A percentile compares a stretch with the other conserved stretches of the same genome.
phyloP scores from a whole-genome alignment of 2,888 invertebrate genomes.

The Sarcophaga subvicina region DNA sequence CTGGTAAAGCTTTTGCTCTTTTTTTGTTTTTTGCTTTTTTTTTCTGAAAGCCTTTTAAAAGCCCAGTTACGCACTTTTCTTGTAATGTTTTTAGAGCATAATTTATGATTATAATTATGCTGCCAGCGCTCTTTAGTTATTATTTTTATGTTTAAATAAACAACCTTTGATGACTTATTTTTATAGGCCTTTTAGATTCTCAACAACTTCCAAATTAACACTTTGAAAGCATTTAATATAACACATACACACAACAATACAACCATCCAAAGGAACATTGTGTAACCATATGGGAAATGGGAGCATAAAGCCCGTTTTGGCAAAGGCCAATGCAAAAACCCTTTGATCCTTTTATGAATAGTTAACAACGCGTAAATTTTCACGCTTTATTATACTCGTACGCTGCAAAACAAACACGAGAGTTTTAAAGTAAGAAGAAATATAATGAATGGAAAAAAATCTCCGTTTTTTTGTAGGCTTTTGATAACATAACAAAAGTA shows the following conservation, averaged over 20 bases:
- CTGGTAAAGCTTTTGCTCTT: background rate
- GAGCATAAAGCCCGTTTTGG: background rate
- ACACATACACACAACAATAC: conserved; percentile 20
- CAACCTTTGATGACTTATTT: conserved; percentile 52
- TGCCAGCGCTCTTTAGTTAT: background rate
- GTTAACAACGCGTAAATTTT: conserved; percentile 68
- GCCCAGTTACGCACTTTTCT: conserved; percentile 32
- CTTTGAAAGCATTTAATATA: conserved; percentile 60
- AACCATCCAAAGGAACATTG: background rate
- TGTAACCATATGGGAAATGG: conserved; percentile 3
- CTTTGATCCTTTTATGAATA: conserved; percentile 66
- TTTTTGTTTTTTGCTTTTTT: background rate
- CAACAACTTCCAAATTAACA: conserved; percentile 69
- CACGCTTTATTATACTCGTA: conserved; percentile 58
- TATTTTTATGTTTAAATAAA: conserved; percentile 1
- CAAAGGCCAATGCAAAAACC: conserved; percentile 59
- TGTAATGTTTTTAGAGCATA: background rate
- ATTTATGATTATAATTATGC: conserved; percentile 36
- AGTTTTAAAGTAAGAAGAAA: background rate
- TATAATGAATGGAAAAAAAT: background rate
- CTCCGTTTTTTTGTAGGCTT: conserved; percentile 3
- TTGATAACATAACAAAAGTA: conserved; percentile 24
- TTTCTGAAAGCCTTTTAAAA: background rate
- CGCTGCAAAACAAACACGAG: conserved; percentile 22
- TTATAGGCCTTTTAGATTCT: conserved; percentile 44